These are phyloP conservation scores for Myathropa florea DNA, from an alignment of 2,888 invertebrate species.

Conservation along the genomic window DNA sequence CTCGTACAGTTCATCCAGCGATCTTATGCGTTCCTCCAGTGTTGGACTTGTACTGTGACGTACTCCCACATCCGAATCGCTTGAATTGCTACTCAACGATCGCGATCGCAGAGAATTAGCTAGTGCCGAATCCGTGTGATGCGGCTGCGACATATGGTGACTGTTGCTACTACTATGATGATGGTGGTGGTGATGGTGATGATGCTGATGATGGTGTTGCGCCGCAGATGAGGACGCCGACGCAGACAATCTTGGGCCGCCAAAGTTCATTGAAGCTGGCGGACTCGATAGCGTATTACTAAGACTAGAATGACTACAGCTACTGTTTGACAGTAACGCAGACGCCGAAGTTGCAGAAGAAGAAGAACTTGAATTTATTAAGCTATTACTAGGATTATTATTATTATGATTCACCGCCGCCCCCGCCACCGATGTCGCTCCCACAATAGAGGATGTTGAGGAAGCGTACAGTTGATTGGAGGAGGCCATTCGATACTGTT, in stretches of 20 bases:
- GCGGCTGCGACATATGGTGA: slow-evolving; percentile 79
- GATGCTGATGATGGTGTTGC: slow-evolving; percentile 74
- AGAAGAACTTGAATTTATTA: slow-evolving; percentile 74
- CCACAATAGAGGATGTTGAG: slow-evolving; percentile 71
- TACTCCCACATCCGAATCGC: slow-evolving; percentile 85
- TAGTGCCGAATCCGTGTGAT: slow-evolving; percentile 75
- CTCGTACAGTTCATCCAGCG: slow-evolving; percentile 95
- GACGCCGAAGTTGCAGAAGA: slow-evolving; percentile 72
- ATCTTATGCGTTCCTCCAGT: slow-evolving; percentile 94
- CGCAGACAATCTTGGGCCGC: slow-evolving; percentile 60
- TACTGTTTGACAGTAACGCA: slow-evolving; percentile 75
- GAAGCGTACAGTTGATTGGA: slow-evolving; percentile 64
- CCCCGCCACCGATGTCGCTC: slow-evolving; percentile 60
- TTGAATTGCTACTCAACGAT: slow-evolving; percentile 88
- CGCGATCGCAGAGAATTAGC: slow-evolving; percentile 86
- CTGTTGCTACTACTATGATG: slow-evolving; percentile 79
- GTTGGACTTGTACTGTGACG: slow-evolving; percentile 86
- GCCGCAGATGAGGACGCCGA: slow-evolving; percentile 69
- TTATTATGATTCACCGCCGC: slow-evolving; percentile 59
- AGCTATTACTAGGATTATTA: slow-evolving; percentile 70
- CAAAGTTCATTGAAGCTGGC: slow-evolving; percentile 70
- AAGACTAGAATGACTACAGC: slow-evolving; percentile 79
- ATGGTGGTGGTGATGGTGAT: slow-evolving; percentile 75
- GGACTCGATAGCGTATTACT: slow-evolving; percentile 76
- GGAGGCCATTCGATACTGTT: slow-evolving; percentile 77